Conservation (phyloP, 2,113 vertebrate genomes). For the Dasyornis broadbenti region DNA sequence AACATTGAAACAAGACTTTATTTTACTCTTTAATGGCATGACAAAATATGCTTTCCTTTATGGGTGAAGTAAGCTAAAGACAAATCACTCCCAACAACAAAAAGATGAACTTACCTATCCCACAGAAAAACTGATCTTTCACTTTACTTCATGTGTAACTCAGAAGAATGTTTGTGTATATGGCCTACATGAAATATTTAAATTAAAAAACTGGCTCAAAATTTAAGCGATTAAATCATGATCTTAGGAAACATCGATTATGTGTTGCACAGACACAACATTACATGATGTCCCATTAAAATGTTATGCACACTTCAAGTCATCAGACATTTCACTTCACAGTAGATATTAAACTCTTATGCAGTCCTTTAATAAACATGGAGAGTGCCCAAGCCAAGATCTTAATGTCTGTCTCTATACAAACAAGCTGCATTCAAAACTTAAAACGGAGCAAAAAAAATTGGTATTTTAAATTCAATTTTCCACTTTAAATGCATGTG, state of each 20-base stretch:
- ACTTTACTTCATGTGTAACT: background rate
- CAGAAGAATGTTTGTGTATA: background rate
- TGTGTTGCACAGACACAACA: background rate
- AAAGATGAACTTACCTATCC: background rate
- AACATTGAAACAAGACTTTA: background rate
- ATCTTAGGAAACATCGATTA: background rate
- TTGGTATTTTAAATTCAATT: background rate
- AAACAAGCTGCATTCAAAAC: background rate
- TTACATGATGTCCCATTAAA: slow-evolving; percentile 2
- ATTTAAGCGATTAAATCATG: background rate
- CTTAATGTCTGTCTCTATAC: background rate
- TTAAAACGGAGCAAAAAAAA: background rate
- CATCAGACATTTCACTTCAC: slow-evolving; percentile 35
- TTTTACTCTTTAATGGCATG: background rate
- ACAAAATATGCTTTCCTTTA: background rate
- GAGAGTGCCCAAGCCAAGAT: background rate
- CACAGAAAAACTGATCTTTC: background rate
- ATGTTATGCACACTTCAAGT: background rate
- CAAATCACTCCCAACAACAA: background rate
- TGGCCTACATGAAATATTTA: background rate
- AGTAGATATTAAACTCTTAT: background rate
- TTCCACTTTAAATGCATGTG: background rate
- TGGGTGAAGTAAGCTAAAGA: background rate
- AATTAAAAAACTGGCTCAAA: background rate
- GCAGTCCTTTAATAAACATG: slow-evolving; percentile 16